Percentiles rank a stretch among this genome's conserved stretches.
These are phyloP conservation scores for Phrynocephalus versicolor DNA, from an alignment of 2,113 vertebrate species.

Conservation along the genomic window DNA sequence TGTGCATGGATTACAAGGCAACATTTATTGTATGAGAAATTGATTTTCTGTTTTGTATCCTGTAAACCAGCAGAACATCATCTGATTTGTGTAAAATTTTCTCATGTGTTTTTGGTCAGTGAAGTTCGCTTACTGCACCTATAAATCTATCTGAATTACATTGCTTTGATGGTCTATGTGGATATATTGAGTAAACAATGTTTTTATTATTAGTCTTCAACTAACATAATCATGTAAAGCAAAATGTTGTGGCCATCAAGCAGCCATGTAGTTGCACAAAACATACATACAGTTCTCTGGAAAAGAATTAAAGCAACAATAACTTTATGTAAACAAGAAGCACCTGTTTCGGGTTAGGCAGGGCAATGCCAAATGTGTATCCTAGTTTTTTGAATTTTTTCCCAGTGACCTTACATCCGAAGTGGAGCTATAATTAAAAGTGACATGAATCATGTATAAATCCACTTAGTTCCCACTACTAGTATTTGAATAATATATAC, in stretches of 20 bases:
- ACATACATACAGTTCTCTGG: not conserved
- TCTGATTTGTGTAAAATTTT: not conserved
- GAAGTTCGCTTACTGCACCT: not conserved
- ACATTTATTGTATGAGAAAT: conserved; percentile 3
- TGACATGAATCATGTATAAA: conserved; percentile 10
- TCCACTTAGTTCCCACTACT: conserved; percentile 5
- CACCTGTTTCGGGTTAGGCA: not conserved
- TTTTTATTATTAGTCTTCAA: conserved; percentile 13
- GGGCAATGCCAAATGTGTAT: not conserved
- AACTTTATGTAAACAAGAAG: not conserved
- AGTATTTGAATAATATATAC: conserved; percentile 16
- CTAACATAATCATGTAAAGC: not conserved
- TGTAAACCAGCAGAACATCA: not conserved
- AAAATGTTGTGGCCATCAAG: not conserved
- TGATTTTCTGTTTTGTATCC: conserved; percentile 1
- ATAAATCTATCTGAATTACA: conserved; percentile 2
- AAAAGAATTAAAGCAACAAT: not conserved
- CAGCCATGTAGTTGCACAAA: not conserved
- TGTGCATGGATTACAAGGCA: not conserved
- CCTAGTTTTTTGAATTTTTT: not conserved
- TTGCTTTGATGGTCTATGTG: not conserved
- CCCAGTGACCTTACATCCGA: not conserved
- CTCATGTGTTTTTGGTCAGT: not conserved
- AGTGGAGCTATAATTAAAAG: conserved; percentile 3
- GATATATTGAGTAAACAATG: not conserved